These are phyloP conservation scores for Drosophila serrata DNA, from an alignment of 1,140 invertebrate species.

Conservation along the genomic window DNA sequence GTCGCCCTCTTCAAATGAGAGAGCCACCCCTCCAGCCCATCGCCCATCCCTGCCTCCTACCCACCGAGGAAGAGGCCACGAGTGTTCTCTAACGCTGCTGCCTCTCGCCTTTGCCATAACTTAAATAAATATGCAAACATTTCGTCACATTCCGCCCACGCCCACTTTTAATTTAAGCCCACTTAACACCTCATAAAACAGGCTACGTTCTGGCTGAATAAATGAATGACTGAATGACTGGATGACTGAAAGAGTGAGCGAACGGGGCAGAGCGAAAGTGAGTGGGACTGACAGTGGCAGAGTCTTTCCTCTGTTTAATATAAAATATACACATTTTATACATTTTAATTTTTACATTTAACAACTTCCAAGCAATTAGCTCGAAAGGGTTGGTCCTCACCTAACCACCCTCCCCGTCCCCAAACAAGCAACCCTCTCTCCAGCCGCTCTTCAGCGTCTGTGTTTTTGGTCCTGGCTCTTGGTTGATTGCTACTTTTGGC, in stretches of 20 bases:
- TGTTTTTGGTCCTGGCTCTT: conserved; percentile 34
- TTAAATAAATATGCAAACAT: conserved; percentile 80
- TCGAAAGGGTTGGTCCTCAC: conserved; percentile 66
- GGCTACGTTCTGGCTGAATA: conserved; percentile 65
- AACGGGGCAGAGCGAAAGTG: conserved; percentile 11
- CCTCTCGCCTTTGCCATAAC: conserved; percentile 67
- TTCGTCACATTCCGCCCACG: conserved; percentile 69
- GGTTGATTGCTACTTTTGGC: conserved; percentile 81
- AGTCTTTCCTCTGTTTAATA: conserved; percentile 54
- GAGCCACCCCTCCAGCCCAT: conserved; percentile 14
- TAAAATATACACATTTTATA: conserved; percentile 81
- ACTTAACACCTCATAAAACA: conserved; percentile 83
- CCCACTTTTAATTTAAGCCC: conserved; percentile 80
- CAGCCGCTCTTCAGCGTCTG: conserved; percentile 10
- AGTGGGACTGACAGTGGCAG: conserved; percentile 45
- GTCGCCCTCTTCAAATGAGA: conserved; percentile 52
- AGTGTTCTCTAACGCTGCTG: conserved; percentile 45
- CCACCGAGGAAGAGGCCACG: conserved; percentile 3
- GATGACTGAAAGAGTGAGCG: conserved; percentile 14
- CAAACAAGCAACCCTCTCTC: conserved; percentile 47
- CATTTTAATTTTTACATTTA: conserved; percentile 83
- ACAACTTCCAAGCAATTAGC: conserved; percentile 83
- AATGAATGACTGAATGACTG: conserved; percentile 47
- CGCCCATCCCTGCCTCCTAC: conserved; percentile 5
- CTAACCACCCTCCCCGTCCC: conserved; percentile 11